Base-by-base conservation (phyloP, 2,888 invertebrate species). In the Drosophila falleni region DNA sequence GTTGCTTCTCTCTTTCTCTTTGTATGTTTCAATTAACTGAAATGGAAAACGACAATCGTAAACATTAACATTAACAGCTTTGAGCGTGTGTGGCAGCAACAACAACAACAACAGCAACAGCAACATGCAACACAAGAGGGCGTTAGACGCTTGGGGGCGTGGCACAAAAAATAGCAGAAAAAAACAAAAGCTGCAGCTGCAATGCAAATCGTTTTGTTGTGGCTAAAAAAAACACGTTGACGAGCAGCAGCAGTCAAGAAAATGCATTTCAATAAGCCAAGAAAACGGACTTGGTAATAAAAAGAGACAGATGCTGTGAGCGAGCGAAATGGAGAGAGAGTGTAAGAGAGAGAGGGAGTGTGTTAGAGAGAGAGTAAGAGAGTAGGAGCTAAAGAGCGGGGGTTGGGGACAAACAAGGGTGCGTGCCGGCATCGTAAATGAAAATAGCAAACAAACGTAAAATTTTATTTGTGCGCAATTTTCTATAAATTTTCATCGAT, bases 391-490 rank as follows among this genome's bases (percentile, higher is more conserved):
- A 29, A 39, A 1, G 29, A 19, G 9, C 1, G 56, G 15, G 0
- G 49, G 16, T 35, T 1, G 29, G 16, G 0, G 49, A n/a, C 9
- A 44, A n/a, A 46, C 13, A 23, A 41, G 46, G 44, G n/a, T 61
- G 61, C 59, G 62, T 62, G 62, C 66, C 70, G 70, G 31, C 67
- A 16, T 82, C 80, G 86, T 83, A 87, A 87, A 83, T 86, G 83
- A 87, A 84, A 83, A 84, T 88, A 80, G 90, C 84, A 85, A 85
- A 78, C 90, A 90, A 85, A 85, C 90, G 90, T 85, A 89, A 85
- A 85, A 85, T 90, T 85, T 85, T 85, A 85, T 85, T 85, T 85
- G 87, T 90, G 90, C 89, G 89, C 84, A 90, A 90, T 85, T 85
- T 85, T 85, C 84, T 85, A 85, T 85, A 85, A 85, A 90, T 85